These are phyloP conservation scores for Scomber colias DNA, from an alignment of 2,113 vertebrate genomes.

Conservation along the genomic window DNA sequence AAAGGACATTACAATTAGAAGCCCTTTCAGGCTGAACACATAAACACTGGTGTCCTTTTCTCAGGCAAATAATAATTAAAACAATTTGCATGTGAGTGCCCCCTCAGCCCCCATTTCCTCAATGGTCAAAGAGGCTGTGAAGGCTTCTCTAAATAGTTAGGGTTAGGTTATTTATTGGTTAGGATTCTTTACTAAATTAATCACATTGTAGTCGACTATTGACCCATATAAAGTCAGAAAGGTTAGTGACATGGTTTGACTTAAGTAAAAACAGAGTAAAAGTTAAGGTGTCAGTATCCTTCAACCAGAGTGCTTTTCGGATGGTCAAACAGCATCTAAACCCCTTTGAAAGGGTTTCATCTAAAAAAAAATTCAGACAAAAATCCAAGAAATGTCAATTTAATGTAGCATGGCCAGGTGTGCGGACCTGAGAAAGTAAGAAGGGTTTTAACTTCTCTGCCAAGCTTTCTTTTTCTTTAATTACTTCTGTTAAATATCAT, in stretches of 20 bases:
- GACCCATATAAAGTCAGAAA: background rate
- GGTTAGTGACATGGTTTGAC: background rate
- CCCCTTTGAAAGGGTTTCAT: too few relatives aligned
- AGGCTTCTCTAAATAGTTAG: background rate
- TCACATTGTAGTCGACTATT: background rate
- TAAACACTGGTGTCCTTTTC: conserved; percentile 51
- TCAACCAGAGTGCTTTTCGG: background rate
- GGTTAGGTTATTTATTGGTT: background rate
- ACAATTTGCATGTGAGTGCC: conserved; percentile 31
- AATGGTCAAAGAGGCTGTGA: background rate
- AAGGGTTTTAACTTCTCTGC: background rate
- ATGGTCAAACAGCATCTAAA: too few relatives aligned
- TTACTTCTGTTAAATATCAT: background rate
- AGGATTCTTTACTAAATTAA: background rate
- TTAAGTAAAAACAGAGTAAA: background rate
- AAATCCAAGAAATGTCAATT: too few relatives aligned
- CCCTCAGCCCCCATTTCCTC: background rate
- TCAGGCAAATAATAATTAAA: conserved; percentile 40
- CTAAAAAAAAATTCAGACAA: background rate
- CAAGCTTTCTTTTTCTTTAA: background rate
- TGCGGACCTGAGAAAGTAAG: background rate
- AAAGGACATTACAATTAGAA: conserved; percentile 52
- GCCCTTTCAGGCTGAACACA: conserved; percentile 36
- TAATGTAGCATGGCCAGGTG: background rate
- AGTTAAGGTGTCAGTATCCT: background rate